Conservation (phyloP, 2,888 invertebrate species). For the Polydrusus pterygomalis region DNA sequence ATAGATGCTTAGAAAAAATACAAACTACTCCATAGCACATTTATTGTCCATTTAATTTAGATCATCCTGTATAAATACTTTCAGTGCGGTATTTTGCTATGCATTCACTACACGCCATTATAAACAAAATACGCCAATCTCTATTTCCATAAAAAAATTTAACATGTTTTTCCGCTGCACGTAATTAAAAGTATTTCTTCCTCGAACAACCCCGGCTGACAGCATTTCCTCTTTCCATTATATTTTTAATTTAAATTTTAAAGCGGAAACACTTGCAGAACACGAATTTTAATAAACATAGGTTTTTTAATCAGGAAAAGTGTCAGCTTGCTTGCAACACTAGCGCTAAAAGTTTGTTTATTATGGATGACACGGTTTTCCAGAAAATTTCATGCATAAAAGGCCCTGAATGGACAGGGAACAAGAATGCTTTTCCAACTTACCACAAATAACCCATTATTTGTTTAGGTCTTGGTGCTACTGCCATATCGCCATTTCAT, state of each 20-base stretch:
- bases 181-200: conserved; percentile 38
- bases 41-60: too few relatives aligned
- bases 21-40: too few relatives aligned
- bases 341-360: conserved; percentile 49
- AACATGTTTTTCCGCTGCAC: conserved; percentile 15
- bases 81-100: too few relatives aligned
- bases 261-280: conserved; percentile 25
- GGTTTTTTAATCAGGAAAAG: conserved; percentile 51
- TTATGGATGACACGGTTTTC: conserved; percentile 20
- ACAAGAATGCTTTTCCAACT: neutral
- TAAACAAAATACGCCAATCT: neutral
- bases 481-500: too few relatives aligned
- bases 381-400: conserved; percentile 2
- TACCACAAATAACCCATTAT: neutral
- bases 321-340: conserved; percentile 48
- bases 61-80: too few relatives aligned
- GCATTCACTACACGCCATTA: neutral
- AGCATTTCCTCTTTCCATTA: conserved; percentile 24
- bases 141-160: neutral
- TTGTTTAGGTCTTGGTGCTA: neutral
- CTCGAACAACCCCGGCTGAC: conserved; percentile 5
- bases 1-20: too few relatives aligned
- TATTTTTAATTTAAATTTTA: conserved; percentile 42
- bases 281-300: conserved; percentile 40
- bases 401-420: neutral